Evolutionary conservation across 1,140 invertebrate species (phyloP).

Genomic region (Caenorhabditis briggsae): DNA sequence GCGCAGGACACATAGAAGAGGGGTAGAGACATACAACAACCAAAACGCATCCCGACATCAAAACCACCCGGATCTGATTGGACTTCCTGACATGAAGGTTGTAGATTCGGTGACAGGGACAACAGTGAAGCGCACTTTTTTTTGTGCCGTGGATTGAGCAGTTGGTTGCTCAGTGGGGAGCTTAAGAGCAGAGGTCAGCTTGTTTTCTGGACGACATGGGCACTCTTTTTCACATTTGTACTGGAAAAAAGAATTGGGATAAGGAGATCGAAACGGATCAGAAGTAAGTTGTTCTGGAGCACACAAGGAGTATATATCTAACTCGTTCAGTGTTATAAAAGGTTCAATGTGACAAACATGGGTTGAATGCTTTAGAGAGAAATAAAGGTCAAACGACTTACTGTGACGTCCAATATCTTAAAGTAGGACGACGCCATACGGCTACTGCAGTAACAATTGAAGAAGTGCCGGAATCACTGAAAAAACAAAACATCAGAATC

Average conservation of each 20-base stretch:
- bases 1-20: background rate
- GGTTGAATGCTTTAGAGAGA: background rate
- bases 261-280: too few species aligned
- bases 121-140: constrained; percentile 29
- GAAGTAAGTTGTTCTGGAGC: too few species aligned
- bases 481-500: constrained; percentile 37
- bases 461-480: constrained; percentile 38
- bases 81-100: constrained; percentile 21
- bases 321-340: too few species aligned
- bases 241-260: background rate
- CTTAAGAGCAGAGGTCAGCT: background rate
- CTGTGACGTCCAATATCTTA: constrained; percentile 37
- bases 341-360: too few species aligned
- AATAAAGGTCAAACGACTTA: background rate
- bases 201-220: constrained; percentile 45
- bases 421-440: constrained; percentile 37
- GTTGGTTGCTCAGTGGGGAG: background rate
- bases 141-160: background rate
- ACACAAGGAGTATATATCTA: background rate
- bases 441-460: constrained; percentile 26
- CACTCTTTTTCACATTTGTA: constrained; percentile 44
- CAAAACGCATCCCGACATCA: background rate
- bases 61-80: constrained; percentile 50
- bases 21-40: too few species aligned
- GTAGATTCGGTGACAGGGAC: constrained; percentile 16